Percentiles rank a stretch among this genome's conserved stretches.
Evolutionary conservation across 2,888 invertebrate species (phyloP).

Genomic region (Neelides folsomi): DNA sequence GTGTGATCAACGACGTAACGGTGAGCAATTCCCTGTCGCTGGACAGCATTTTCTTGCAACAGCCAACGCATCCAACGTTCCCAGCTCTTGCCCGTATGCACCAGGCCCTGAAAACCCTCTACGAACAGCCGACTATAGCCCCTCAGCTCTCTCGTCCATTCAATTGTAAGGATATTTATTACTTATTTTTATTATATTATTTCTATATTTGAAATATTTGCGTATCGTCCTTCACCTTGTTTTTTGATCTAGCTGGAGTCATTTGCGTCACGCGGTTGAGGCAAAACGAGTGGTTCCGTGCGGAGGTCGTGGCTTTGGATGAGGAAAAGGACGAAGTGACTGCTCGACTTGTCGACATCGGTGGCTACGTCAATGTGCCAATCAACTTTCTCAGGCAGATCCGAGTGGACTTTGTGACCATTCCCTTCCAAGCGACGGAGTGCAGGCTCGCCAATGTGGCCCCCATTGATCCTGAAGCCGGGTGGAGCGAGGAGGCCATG

Average conservation of each 20-base stretch:
- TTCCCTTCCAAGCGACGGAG: constrained; percentile 96
- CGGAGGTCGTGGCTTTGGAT: constrained; percentile 55
- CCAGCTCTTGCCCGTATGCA: constrained; percentile 67
- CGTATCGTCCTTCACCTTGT: background rate
- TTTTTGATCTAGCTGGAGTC: constrained; percentile 52
- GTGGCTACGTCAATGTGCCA: constrained; percentile 72
- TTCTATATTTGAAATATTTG: background rate
- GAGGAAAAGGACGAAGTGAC: constrained; percentile 51
- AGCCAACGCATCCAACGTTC: constrained; percentile 87
- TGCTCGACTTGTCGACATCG: constrained; percentile 85
- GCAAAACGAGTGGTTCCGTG: constrained; percentile 72
- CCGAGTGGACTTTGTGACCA: constrained; percentile 76
- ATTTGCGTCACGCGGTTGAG: constrained; percentile 76
- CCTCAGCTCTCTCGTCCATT: constrained; percentile 68
- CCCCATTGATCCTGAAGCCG: constrained; percentile 47
- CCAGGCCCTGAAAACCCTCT: constrained; percentile 66
- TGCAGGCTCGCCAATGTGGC: constrained; percentile 79
- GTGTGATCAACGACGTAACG: constrained; percentile 82
- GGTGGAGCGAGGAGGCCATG: constrained; percentile 64
- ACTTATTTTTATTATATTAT: constrained; percentile 5
- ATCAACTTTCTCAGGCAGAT: constrained; percentile 75
- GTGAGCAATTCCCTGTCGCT: constrained; percentile 75
- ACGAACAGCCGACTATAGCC: constrained; percentile 56
- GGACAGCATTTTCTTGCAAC: constrained; percentile 84
- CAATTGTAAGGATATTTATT: constrained; percentile 50